Evolutionary conservation across 2,797 vertebrate species (phyloP), one percentile per base, ranked within the genome.

Genomic region (Eulemur coronatus): DNA sequence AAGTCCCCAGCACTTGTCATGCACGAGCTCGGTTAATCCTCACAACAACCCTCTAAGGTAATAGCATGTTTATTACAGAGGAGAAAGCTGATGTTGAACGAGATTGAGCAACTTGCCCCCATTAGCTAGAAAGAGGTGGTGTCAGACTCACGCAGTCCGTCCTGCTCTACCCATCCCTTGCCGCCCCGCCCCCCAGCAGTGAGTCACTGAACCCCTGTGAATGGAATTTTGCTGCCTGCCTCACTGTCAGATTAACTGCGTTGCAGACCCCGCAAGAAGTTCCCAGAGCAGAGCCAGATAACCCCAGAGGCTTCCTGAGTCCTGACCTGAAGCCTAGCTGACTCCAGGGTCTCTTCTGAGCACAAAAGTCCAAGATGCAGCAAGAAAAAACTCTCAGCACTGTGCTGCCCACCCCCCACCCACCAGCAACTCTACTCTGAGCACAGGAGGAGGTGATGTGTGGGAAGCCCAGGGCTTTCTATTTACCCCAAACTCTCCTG

Each of bases 401-500:
- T 76, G 30, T 20, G 20, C 48, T 30, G 57, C 30, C 50, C 69
- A 26, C 30, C 50, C 63, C n/a, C 30, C 57, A 55, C 26, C 2
- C 28, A 8, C 41, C 0, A 13, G 15, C 41, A 65, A 35, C 28
- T 20, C 20, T 7, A 69, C 52, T 41, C 35, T 18, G 33, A 91
- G 48, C 84, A 63, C 50, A 84, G 33, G 70, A 15, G 33, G 73
- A 50, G 24, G 69, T n/a, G 67, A 30, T 28, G 5, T 57, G 18
- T 35, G 35, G 65, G 89, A 84, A 89, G 65, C 41, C 41, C 20
- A 48, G 43, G 30, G 30, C 41, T 55, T 55, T 88, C 30, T 67
- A 73, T 91, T 95, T 91, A 59, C 65, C 85, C 72, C 76, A 82
- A 87, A 91, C n/a, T 84, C 84, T 85, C 81, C 75, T 59, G 52